These are phyloP conservation scores for Sciurus niger DNA, from an alignment of 2,113 vertebrate genomes.

Conservation along the genomic window DNA sequence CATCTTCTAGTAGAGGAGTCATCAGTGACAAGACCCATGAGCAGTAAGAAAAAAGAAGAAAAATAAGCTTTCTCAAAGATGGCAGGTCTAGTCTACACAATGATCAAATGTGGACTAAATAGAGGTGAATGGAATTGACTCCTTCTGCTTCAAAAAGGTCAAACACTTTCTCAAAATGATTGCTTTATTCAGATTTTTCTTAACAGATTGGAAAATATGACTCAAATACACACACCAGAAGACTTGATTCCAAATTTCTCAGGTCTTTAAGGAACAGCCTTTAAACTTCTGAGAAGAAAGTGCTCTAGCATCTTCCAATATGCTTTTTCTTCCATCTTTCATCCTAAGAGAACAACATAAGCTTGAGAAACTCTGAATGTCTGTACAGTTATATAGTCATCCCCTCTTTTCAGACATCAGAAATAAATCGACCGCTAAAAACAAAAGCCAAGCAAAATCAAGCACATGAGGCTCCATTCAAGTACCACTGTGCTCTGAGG, in stretches of 20 bases:
- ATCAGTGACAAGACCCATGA: not conserved
- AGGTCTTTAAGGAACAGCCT: not conserved
- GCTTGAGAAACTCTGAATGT: not conserved
- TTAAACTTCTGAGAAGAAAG: conserved; percentile 23
- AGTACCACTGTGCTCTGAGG: not conserved
- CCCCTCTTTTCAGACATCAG: conserved; percentile 33
- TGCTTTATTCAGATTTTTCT: conserved; percentile 13
- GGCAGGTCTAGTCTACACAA: not conserved
- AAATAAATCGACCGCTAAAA: conserved; percentile 52
- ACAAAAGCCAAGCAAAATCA: conserved; percentile 66
- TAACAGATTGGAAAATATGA: conserved; percentile 9
- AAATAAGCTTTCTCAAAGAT: not conserved
- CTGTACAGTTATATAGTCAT: not conserved
- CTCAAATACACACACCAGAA: not conserved
- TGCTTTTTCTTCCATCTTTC: not conserved
- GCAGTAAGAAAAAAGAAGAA: not conserved
- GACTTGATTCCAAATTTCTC: not conserved
- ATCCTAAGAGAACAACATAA: conserved; percentile 34
- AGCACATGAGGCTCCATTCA: not conserved
- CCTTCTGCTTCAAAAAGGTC: conserved; percentile 5
- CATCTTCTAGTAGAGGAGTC: not conserved
- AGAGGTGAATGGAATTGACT: not conserved
- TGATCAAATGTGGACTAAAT: not conserved
- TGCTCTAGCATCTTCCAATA: not conserved
- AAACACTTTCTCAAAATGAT: conserved; percentile 22